These are phyloP conservation scores for Canis aureus DNA, from an alignment of 2,113 vertebrate genomes.

Conservation along the genomic window DNA sequence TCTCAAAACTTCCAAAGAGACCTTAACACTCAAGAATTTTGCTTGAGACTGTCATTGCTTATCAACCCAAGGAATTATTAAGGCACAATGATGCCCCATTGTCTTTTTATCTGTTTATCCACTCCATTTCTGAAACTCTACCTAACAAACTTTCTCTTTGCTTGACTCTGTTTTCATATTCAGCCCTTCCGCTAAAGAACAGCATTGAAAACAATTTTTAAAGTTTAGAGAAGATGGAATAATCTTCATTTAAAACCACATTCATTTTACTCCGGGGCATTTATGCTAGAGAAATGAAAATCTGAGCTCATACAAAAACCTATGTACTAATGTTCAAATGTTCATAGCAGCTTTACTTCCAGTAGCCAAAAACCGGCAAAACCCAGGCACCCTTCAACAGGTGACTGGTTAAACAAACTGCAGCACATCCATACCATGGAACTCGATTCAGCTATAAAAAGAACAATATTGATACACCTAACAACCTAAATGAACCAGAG, in stretches of 20 bases:
- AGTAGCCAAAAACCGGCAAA: neutral
- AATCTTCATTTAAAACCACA: conserved; percentile 7
- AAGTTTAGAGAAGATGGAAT: neutral
- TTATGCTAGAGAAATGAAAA: conserved; percentile 1
- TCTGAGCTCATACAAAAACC: neutral
- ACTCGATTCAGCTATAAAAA: neutral
- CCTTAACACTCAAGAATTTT: neutral
- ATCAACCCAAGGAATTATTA: neutral
- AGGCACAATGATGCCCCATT: neutral
- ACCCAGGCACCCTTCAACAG: neutral
- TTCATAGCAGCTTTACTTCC: neutral
- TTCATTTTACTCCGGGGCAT: neutral
- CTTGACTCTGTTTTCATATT: neutral
- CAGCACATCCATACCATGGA: neutral
- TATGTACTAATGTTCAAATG: neutral
- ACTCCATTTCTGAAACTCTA: neutral
- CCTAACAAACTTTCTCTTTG: neutral
- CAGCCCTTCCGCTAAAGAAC: neutral
- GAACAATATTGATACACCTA: neutral
- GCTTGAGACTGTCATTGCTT: neutral
- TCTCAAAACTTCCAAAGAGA: neutral
- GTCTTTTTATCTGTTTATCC: neutral
- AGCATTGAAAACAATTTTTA: neutral
- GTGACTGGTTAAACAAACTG: neutral
- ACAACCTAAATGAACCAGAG: neutral